Base-by-base conservation (phyloP, 2,888 invertebrate species). In the Dolomedes plantarius region DNA sequence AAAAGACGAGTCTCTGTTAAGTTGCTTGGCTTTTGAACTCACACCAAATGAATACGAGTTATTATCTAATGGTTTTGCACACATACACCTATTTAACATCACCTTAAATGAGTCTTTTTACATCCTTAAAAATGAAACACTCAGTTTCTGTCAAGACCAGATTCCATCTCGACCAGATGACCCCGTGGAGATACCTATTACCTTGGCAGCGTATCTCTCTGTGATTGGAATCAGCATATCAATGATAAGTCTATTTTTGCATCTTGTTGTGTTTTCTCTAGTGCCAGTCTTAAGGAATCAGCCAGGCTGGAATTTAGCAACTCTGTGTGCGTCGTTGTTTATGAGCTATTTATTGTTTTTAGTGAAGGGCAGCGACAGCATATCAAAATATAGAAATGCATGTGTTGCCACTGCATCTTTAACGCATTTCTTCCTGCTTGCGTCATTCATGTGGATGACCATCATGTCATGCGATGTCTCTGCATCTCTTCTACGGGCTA, bases 401-500 rank as follows among this genome's bases (percentile, higher is more conserved):
- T 90, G 90, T 77, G 62, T 87, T n/a, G 46, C 86, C 11, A 27
- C 89, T 0, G 90, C 89, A 0, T 88, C 89, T 0, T 27, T 88
- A 0, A 73, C 27, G 0, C 81, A 88, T 1, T 88, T 73, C 69
- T 88, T 86, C 39, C 46, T 88, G 23, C 19, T 88, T 27, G 41
- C 83, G 0, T 82, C 88, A 0, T 82, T 88, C 29, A 62, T 88
- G 3, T 88, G 88, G 88, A 88, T 88, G 82, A 72, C 64, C 50
- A 39, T 79, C 27, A 78, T 88, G 23, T 31, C 88, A 0, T 86
- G 77, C 19, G 86, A 88, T 11, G 92, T 91, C 13, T 92, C 91
- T 90, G 91, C 91, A 88, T 92, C 91, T 13, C 90, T 92, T 29
- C 90, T 91, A n/a, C 88, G 91, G 86, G 92, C 92, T 1, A 92